Conservation (phyloP, 1,140 invertebrate genomes). For the Phenacoccus solenopsis region DNA sequence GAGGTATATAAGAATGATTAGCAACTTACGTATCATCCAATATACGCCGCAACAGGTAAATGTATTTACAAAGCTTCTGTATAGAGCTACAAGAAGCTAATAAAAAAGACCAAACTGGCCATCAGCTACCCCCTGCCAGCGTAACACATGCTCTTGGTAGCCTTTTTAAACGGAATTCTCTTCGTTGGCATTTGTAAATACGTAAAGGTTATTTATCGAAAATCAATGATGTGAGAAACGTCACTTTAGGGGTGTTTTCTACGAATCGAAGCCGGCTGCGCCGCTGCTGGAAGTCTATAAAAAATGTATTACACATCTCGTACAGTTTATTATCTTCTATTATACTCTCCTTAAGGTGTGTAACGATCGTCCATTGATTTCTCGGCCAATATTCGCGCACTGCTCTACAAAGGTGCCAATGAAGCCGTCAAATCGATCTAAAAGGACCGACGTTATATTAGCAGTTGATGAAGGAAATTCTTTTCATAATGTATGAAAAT, state of each 20-base stretch:
- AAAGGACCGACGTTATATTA: too few species aligned
- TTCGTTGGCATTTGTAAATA: constrained; percentile 4
- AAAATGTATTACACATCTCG: constrained; percentile 4
- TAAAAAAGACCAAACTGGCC: background rate
- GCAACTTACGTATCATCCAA: too few species aligned
- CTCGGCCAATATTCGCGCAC: too few species aligned
- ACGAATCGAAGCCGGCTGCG: constrained; percentile 5
- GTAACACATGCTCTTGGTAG: constrained; percentile 11
- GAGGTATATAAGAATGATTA: too few species aligned
- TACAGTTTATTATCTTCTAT: background rate
- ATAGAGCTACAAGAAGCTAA: background rate
- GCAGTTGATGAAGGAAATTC: too few species aligned
- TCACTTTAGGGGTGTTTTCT: constrained; percentile 3
- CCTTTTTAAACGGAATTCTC: background rate
- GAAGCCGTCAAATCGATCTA: background rate
- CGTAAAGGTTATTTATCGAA: constrained; percentile 14
- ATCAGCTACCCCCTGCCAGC: background rate
- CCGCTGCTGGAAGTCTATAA: background rate
- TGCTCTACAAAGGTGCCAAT: background rate
- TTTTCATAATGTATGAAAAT: too few species aligned
- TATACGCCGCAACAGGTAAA: background rate
- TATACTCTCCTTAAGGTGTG: background rate
- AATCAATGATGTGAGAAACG: constrained; percentile 9
- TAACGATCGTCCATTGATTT: background rate
- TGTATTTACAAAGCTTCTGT: background rate